phyloP scores from a whole-genome alignment of 2,888 invertebrate genomes.

The Diarsia rubi region DNA sequence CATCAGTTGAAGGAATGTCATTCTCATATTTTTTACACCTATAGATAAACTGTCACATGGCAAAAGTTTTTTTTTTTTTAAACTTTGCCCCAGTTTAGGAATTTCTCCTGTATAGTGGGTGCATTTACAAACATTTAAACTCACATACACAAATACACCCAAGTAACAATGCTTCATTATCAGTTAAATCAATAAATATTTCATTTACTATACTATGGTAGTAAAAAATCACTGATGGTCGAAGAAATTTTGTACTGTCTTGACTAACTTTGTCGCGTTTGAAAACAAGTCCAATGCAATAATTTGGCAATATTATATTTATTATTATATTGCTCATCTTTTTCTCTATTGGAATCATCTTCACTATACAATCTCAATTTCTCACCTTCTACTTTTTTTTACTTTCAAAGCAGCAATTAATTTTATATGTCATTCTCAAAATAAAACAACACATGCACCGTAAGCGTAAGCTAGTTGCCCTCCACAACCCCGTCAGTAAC shows the following conservation, averaged over 20 bases:
- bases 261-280: not conserved
- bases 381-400: not conserved
- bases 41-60: no score
- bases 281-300: no score
- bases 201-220: not conserved
- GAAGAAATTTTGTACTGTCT: not conserved
- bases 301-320: not conserved
- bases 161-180: not conserved
- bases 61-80: no score
- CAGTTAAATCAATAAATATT: not conserved
- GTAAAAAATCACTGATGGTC: not conserved
- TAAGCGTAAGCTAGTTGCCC: not conserved
- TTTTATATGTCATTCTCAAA: not conserved
- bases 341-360: not conserved
- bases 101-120: no score
- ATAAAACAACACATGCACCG: not conserved
- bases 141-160: no score
- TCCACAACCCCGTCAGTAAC: constrained; percentile 22
- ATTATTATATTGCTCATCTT: not conserved
- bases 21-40: not conserved
- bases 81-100: no score
- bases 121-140: no score
- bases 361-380: no score
- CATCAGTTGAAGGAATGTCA: not conserved
- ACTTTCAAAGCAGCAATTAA: not conserved